Evolutionary conservation across 2,113 vertebrate species (phyloP).

Genomic region (Peromyscus californicus): DNA sequence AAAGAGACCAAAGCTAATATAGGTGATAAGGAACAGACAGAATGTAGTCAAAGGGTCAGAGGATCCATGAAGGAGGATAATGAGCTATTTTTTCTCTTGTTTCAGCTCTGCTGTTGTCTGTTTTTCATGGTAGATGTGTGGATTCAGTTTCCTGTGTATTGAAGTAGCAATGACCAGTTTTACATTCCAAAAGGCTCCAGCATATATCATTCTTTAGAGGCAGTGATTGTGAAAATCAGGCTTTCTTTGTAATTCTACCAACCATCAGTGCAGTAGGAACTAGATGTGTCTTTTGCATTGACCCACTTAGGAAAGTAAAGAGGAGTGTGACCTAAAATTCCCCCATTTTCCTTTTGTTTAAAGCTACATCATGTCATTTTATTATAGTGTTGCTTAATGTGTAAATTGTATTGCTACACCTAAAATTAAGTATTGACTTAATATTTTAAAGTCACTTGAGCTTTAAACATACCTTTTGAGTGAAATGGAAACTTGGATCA

Average conservation of each 20-base stretch:
- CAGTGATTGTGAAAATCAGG: background rate
- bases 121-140: background rate
- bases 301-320: background rate
- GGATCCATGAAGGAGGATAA: background rate
- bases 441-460: background rate
- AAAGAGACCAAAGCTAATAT: background rate
- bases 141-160: too few species aligned
- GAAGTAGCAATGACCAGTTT: background rate
- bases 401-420: background rate
- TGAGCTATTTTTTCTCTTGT: background rate
- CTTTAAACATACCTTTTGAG: background rate
- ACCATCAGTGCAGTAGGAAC: background rate
- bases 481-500: background rate
- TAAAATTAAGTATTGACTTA: background rate
- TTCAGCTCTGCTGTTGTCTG: background rate
- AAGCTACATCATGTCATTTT: background rate
- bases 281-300: background rate
- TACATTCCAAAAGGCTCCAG: background rate
- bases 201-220: background rate
- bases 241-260: background rate
- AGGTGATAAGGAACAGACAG: background rate
- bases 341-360: background rate
- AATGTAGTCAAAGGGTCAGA: background rate
- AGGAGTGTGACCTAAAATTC: background rate
- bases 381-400: background rate